phyloP scores from a whole-genome alignment of 2,888 invertebrate genomes.

The Yponomeuta sedellus region DNA sequence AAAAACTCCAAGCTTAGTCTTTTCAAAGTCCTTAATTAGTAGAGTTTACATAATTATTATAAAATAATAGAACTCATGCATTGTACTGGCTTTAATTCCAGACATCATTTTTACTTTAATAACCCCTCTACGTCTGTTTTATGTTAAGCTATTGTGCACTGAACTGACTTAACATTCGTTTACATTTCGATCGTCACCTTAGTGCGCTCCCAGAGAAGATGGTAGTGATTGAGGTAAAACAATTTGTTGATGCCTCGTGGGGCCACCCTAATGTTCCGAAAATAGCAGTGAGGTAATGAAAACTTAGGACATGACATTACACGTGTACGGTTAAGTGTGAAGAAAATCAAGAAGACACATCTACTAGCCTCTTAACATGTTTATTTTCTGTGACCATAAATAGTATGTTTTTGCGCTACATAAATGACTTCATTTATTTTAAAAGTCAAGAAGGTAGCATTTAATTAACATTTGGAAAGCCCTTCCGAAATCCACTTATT shows the following conservation, averaged over 20 bases:
- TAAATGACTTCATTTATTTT: background rate
- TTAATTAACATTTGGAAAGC: too few species aligned
- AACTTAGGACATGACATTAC: slow-evolving; percentile 52
- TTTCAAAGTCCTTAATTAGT: too few species aligned
- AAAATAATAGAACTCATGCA: too few species aligned
- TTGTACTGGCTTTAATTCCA: background rate
- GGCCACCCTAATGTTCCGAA: slow-evolving; percentile 39
- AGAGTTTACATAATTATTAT: too few species aligned
- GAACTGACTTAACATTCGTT: background rate
- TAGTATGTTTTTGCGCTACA: slow-evolving; percentile 24
- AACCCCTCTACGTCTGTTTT: background rate
- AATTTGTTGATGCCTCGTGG: slow-evolving; percentile 23
- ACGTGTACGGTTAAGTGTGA: slow-evolving; percentile 58
- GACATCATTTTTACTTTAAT: background rate
- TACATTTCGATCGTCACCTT: slow-evolving; percentile 8
- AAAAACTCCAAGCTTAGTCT: too few species aligned
- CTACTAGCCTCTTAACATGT: slow-evolving; percentile 47
- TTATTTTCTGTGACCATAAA: slow-evolving; percentile 40
- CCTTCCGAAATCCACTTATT: too few species aligned
- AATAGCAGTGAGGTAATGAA: slow-evolving; percentile 60
- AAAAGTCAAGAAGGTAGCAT: too few species aligned
- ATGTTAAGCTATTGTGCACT: background rate
- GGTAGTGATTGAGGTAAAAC: slow-evolving; percentile 20
- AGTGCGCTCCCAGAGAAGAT: slow-evolving; percentile 6
- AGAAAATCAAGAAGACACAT: slow-evolving; percentile 54